Conservation (phyloP, 1,140 invertebrate genomes). For the Pristionchus pacificus region DNA sequence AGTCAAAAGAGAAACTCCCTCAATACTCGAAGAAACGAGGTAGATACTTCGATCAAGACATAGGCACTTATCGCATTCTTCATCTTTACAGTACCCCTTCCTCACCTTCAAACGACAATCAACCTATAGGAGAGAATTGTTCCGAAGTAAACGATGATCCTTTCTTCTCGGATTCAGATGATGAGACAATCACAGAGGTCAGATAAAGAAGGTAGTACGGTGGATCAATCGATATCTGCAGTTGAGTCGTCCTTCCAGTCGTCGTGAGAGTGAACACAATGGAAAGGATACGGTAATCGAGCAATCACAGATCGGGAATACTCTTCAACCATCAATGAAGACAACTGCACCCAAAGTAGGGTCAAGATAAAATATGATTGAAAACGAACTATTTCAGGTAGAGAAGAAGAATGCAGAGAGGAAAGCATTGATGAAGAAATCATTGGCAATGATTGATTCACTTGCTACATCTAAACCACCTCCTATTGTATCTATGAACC, state of each 20-base stretch:
- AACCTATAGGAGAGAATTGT: neutral
- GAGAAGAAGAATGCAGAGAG: neutral
- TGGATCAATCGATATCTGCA: neutral
- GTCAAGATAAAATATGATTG: too few relatives aligned
- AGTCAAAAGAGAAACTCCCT: neutral
- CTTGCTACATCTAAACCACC: neutral
- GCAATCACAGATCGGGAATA: too few relatives aligned
- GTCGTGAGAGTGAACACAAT: too few relatives aligned
- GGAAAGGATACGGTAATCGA: too few relatives aligned
- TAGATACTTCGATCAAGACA: too few relatives aligned
- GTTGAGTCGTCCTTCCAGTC: neutral
- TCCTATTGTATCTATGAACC: neutral
- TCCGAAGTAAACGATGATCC: neutral
- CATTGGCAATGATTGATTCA: neutral
- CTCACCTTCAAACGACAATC: neutral
- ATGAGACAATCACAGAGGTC: neutral
- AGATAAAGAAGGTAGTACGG: neutral
- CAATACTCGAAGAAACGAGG: neutral
- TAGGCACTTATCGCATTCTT: neutral
- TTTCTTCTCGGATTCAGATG: neutral
- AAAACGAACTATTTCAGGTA: neutral
- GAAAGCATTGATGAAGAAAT: neutral
- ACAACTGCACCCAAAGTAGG: too few relatives aligned
- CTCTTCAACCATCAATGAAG: neutral
- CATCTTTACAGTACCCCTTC: neutral